phyloP scores from a whole-genome alignment of 1,140 invertebrate species.

The Psilanteris sp. region DNA sequence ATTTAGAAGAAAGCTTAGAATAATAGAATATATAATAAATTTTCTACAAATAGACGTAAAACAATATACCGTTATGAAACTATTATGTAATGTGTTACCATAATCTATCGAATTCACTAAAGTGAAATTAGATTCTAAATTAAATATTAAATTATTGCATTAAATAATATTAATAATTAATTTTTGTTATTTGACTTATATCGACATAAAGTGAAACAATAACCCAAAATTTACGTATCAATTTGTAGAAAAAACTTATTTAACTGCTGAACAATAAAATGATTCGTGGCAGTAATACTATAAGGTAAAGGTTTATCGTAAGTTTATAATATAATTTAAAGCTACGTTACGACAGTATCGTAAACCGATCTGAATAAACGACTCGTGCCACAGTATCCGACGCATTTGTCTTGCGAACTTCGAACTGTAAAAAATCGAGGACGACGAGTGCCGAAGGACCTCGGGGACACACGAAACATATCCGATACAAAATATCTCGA shows the following conservation, averaged over 20 bases:
- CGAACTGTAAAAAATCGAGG: slow-evolving; percentile 46
- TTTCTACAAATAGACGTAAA: no score
- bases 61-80: no score
- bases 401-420: slow-evolving; percentile 38
- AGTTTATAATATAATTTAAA: slow-evolving; percentile 47
- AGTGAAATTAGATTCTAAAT: no score
- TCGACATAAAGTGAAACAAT: no score
- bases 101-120: no score
- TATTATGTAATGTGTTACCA: no score
- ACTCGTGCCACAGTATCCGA: slow-evolving; percentile 9
- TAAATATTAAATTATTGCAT: no score
- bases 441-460: slow-evolving; percentile 39
- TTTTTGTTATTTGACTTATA: no score
- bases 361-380: slow-evolving; percentile 44
- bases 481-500: slow-evolving; percentile 27
- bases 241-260: slow-evolving; percentile 25
- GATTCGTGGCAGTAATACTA: slow-evolving; percentile 20
- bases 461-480: slow-evolving; percentile 31
- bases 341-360: slow-evolving; percentile 25
- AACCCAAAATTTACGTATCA: no score
- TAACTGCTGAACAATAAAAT: slow-evolving; percentile 29
- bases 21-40: no score
- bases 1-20: no score
- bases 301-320: slow-evolving; percentile 10
- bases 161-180: no score